Evolutionary conservation across 53 echinoderm and acorn worm species (phyloP).

Genomic region (Astropecten irregularis): DNA sequence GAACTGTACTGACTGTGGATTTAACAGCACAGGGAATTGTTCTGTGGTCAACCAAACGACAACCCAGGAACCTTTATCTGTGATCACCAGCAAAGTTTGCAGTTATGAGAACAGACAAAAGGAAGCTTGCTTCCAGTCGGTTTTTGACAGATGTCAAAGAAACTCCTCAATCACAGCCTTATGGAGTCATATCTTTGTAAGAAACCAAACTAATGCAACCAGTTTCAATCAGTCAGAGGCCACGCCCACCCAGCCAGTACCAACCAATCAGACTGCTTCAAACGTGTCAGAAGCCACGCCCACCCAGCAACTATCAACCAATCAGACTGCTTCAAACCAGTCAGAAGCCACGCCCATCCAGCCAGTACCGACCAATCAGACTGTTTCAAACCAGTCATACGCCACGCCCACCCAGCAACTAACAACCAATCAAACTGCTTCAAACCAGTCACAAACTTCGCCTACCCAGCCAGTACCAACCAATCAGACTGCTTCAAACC

Average conservation of each 20-base stretch:
- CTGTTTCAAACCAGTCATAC: neutral
- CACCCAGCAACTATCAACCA: slow-evolving; percentile 16
- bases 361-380: slow-evolving; percentile 1
- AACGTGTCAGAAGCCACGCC: slow-evolving; percentile 9
- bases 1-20: slow-evolving; percentile 20
- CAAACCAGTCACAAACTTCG: slow-evolving; percentile 4
- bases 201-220: neutral
- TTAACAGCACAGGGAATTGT: slow-evolving; percentile 11
- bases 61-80: neutral
- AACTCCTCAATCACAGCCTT: slow-evolving; percentile 1
- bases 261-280: too few relatives aligned
- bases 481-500: slow-evolving; percentile 20
- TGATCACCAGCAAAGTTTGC: neutral
- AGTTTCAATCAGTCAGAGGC: neutral
- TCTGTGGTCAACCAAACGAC: slow-evolving; percentile 4
- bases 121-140: neutral
- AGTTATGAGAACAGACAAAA: neutral
- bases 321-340: neutral
- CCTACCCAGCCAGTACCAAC: slow-evolving; percentile 15
- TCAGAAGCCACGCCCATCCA: slow-evolving; percentile 21
- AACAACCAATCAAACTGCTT: neutral
- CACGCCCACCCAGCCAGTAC: neutral
- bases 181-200: slow-evolving; percentile 8
- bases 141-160: neutral
- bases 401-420: slow-evolving; percentile 26